These are phyloP conservation scores for Empis stercorea DNA, from an alignment of 2,888 invertebrate species.

Conservation along the genomic window DNA sequence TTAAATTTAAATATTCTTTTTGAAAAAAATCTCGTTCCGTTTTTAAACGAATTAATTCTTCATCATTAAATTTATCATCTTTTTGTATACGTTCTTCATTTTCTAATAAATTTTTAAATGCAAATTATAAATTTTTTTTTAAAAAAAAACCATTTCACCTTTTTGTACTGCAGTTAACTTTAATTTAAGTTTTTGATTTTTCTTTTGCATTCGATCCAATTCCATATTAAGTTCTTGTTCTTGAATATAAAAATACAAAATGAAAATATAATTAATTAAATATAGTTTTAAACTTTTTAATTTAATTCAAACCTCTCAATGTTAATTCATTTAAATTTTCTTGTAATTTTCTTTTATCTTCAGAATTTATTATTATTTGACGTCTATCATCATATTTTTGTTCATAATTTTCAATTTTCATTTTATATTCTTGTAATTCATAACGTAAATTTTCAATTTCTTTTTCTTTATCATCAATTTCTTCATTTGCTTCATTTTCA, in stretches of 20 bases:
- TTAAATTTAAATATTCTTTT: constrained; percentile 30
- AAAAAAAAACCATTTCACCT: constrained; percentile 8
- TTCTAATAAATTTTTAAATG: constrained; percentile 1
- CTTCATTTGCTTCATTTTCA: constrained; percentile 62
- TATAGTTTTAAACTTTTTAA: too few species aligned
- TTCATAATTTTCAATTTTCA: constrained; percentile 8
- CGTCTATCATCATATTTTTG: not conserved
- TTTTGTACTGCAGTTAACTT: constrained; percentile 20
- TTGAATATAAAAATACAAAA: constrained; percentile 22
- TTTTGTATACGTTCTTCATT: constrained; percentile 2
- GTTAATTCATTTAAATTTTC: constrained; percentile 46
- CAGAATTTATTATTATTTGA: constrained; percentile 23
- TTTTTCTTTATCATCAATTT: constrained; percentile 45
- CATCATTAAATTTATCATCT: constrained; percentile 20
- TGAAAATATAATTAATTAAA: not conserved
- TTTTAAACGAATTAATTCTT: constrained; percentile 28
- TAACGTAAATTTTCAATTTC: constrained; percentile 28
- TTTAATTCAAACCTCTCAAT: constrained; percentile 38
- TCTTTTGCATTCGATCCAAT: constrained; percentile 39
- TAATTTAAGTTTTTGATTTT: constrained; percentile 39
- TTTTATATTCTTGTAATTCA: constrained; percentile 18
- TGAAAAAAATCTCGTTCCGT: constrained; percentile 34
- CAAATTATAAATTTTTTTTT: too few species aligned
- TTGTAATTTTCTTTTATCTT: constrained; percentile 44
- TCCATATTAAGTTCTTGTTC: constrained; percentile 38